Base-by-base conservation (phyloP, 2,888 invertebrate genomes). In the Phalera bucephala region DNA sequence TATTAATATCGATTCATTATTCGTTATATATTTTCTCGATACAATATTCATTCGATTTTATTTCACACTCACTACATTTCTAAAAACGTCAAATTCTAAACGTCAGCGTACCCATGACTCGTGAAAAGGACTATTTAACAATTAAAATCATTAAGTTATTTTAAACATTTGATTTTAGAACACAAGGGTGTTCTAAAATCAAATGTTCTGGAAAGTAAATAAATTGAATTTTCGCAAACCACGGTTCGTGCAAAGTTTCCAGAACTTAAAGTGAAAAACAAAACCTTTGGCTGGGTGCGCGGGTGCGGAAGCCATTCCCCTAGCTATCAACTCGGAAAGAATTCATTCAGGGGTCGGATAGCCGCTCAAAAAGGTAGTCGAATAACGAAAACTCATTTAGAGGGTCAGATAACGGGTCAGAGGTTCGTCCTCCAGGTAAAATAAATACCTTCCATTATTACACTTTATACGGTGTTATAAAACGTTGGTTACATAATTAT, bases 321-420 rank as follows among this genome's bases (percentile, higher is more conserved):
- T 40, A 35, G 36, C 56, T 43, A 49, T 45, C 52, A 59, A 50
- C 47, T 59, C 52, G 36, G 25, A 22, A 45, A 26, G 37, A 55
- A 47, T 52, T 58, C 40, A 55, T 58, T 59, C 42, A 42, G 40
- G 40, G 60, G 47, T 51, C 45, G 32, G 45, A 44, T 31, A 47
- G 43, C 38, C 45, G 45, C 49, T 47, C 45, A 39, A 41, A 54
- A 45, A 29, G 54, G 39, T 26, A 49, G 39, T 45, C 30, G 44
- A 45, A 59, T 57, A 59, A 55, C 50, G 47, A 52, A 58, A 59
- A 44, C 52, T 55, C 57, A 55, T 58, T 58, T 59, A 44, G 47
- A 45, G 45, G 60, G 60, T 52, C 45, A 25, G 25, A 25, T 25
- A 25, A 25, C 12, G 12, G 12, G 2, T 1, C 12, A 2, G 25